Evolutionary conservation across 2,113 vertebrate genomes (phyloP).

Genomic region (Pteruthius melanotis): DNA sequence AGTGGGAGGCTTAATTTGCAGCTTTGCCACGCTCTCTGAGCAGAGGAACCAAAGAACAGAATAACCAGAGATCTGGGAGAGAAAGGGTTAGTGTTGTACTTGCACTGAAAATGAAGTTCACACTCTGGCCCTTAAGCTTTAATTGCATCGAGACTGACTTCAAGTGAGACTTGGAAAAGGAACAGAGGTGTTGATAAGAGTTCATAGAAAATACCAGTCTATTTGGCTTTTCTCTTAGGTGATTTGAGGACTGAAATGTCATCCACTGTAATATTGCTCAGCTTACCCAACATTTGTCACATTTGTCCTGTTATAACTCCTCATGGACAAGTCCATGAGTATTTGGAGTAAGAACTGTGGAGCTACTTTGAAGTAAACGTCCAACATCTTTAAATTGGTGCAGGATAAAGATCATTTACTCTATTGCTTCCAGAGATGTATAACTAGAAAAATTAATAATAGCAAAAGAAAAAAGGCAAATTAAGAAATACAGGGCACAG

Average conservation of each 20-base stretch:
- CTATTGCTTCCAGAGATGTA: neutral
- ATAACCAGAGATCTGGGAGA: neutral
- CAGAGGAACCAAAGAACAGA: neutral
- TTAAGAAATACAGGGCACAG: neutral
- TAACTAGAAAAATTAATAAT: neutral
- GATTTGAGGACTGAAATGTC: neutral
- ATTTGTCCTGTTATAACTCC: neutral
- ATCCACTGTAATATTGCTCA: neutral
- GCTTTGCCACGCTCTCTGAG: neutral
- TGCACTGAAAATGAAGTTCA: neutral
- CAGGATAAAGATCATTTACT: neutral
- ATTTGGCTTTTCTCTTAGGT: conserved; percentile 35
- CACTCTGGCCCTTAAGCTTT: neutral
- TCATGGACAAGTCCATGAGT: neutral
- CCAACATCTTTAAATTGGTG: neutral
- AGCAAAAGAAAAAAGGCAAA: neutral
- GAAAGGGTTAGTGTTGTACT: conserved; percentile 16
- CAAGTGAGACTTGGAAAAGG: conserved; percentile 23
- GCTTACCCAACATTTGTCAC: neutral
- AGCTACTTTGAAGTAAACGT: neutral
- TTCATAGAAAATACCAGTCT: neutral
- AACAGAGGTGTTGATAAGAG: conserved; percentile 22
- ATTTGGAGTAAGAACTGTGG: neutral
- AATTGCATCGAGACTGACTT: conserved; percentile 25
- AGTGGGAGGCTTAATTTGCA: conserved; percentile 23